Base-by-base conservation (phyloP, 2,888 invertebrate species). In the Xestia xanthographa region DNA sequence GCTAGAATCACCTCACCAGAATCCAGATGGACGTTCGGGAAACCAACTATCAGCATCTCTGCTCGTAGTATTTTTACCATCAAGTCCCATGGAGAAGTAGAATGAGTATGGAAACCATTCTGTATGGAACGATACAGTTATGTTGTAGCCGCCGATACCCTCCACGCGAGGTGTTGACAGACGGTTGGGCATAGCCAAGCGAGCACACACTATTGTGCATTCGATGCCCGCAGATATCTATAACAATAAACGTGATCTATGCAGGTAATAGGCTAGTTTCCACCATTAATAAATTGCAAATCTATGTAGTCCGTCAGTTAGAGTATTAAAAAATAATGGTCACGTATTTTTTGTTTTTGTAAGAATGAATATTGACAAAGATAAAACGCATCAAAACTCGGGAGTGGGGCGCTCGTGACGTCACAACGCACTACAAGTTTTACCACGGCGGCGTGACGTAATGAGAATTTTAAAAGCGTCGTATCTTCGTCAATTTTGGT, bases 211-310 rank as follows among this genome's bases (percentile, higher is more conserved):
- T 38, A 96, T 95, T 4, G 92, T 94, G 56, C 92, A 92, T 63
- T 95, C 93, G 17, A 95, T 86, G 0, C 95, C 96, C 6, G 95
- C 95, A 73, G 95, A 95, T 85, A 96, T 82, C 96, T 96, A 84
- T 6, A 87, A 87, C 77, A 77, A 78, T 66, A 2, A 71, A 29
- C 2, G 17, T 22, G 58, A 29, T n/a, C 29, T 26, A 65, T 38
- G 8, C 17, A 26, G 17, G 43, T 34, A 5, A 5, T n/a, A n/a
- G n/a, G n/a, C n/a, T n/a, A n/a, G n/a, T n/a, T n/a, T n/a, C n/a
- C n/a, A n/a, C n/a, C n/a, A n/a, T n/a, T n/a, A n/a, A n/a, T n/a
- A n/a, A n/a, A n/a, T n/a, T n/a, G n/a, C n/a, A n/a, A n/a, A n/a
- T n/a, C n/a, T n/a, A n/a, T n/a, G n/a, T n/a, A n/a, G n/a, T n/a